Percentiles rank a stretch among this genome's conserved stretches.
phyloP scores from a whole-genome alignment of 1,140 invertebrate species.

The Trachymyrmex cornetzi region DNA sequence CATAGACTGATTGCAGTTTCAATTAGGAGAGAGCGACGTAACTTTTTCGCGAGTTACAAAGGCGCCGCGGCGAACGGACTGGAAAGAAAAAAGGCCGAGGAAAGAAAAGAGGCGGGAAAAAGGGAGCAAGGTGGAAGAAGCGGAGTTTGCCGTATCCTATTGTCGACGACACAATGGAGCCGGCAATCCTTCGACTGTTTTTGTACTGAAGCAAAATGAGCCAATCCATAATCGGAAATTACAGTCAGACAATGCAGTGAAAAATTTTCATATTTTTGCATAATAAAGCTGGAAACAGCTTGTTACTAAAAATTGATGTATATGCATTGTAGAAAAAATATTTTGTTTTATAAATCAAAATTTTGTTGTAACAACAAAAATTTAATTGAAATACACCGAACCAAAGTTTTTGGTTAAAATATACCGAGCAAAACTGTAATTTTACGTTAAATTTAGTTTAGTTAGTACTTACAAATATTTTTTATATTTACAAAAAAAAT shows the following conservation, averaged over 20 bases:
- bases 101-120: constrained; percentile 23
- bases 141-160: constrained; percentile 64
- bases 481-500: too few relatives aligned
- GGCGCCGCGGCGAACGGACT: constrained; percentile 29
- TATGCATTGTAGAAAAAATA: too few relatives aligned
- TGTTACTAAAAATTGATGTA: neutral
- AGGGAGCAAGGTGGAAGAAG: constrained; percentile 52
- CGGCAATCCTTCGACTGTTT: constrained; percentile 48
- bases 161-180: constrained; percentile 65
- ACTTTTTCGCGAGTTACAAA: constrained; percentile 62
- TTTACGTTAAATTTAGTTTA: too few relatives aligned
- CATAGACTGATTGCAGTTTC: constrained; percentile 64
- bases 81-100: constrained; percentile 36
- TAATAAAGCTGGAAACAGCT: neutral
- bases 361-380: too few relatives aligned
- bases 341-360: too few relatives aligned
- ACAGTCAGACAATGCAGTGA: constrained; percentile 8
- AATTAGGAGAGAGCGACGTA: constrained; percentile 60
- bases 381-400: too few relatives aligned
- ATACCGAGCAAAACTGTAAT: too few relatives aligned
- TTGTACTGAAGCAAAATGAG: constrained; percentile 42
- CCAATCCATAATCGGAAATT: constrained; percentile 48
- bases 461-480: too few relatives aligned
- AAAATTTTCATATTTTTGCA: constrained; percentile 4
- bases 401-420: too few relatives aligned